Conservation (phyloP, 2,888 invertebrate genomes). For the Deilephila porcellus region DNA sequence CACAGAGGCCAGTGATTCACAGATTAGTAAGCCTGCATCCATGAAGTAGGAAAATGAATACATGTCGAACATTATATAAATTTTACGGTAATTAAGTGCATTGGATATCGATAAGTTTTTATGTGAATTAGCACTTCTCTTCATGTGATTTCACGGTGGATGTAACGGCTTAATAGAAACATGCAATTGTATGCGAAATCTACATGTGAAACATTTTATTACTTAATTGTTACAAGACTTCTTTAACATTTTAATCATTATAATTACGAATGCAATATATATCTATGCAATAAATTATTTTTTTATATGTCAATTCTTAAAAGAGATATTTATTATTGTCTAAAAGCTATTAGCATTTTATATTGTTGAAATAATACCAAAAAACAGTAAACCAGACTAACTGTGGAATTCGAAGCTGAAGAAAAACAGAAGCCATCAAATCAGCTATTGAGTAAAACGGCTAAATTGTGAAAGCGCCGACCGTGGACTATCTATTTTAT, state of each 20-base stretch:
- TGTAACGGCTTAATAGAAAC: neutral
- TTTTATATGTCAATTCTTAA: neutral
- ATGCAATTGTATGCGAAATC: neutral
- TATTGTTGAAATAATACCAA: neutral
- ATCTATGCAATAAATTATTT: neutral
- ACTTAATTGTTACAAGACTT: neutral
- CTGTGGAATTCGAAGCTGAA: constrained; percentile 38
- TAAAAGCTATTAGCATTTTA: neutral
- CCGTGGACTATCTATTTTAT: constrained; percentile 55
- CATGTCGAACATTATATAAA: neutral
- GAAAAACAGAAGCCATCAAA: constrained; percentile 47
- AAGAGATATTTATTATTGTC: neutral
- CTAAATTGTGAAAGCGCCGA: constrained; percentile 62
- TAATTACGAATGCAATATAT: neutral
- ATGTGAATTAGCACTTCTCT: constrained; percentile 16
- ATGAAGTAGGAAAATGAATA: neutral
- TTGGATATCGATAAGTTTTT: neutral
- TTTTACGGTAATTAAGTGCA: constrained; percentile 7
- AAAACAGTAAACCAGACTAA: neutral
- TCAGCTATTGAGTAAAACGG: constrained; percentile 55
- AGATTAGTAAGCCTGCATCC: neutral
- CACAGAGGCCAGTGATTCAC: constrained; percentile 12
- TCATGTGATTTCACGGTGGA: constrained; percentile 2
- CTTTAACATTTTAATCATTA: neutral
- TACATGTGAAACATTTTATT: constrained; percentile 2